Conservation (phyloP, 2,888 invertebrate species). For the Schizaphis graminum region DNA sequence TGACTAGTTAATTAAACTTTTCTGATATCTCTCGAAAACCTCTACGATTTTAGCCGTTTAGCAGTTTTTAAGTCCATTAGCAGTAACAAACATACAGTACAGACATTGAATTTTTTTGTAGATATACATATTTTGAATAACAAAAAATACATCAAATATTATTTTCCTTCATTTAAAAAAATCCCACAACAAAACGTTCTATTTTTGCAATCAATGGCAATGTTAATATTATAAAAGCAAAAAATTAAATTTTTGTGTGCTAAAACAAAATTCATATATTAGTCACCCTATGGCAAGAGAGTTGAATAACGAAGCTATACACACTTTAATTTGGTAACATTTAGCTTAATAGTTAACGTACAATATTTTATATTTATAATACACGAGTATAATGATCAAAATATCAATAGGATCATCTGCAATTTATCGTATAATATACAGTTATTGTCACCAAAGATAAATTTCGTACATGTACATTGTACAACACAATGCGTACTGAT, state of each 20-base stretch:
- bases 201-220: background rate
- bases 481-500: background rate
- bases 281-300: too few relatives aligned
- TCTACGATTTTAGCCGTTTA: background rate
- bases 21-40: background rate
- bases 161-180: background rate
- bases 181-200: background rate
- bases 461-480: background rate
- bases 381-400: background rate
- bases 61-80: background rate
- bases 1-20: background rate
- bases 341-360: background rate
- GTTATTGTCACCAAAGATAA: background rate
- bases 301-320: too few relatives aligned
- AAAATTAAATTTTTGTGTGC: background rate
- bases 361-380: background rate
- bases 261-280: background rate
- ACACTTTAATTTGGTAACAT: too few relatives aligned
- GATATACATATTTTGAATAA: too few relatives aligned
- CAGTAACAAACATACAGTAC: background rate
- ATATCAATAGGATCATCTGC: background rate
- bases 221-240: background rate
- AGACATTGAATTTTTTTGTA: too few relatives aligned
- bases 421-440: background rate
- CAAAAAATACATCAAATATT: background rate